Evolutionary conservation across 2,888 invertebrate genomes (phyloP).

Genomic region (Heliconius aoede): DNA sequence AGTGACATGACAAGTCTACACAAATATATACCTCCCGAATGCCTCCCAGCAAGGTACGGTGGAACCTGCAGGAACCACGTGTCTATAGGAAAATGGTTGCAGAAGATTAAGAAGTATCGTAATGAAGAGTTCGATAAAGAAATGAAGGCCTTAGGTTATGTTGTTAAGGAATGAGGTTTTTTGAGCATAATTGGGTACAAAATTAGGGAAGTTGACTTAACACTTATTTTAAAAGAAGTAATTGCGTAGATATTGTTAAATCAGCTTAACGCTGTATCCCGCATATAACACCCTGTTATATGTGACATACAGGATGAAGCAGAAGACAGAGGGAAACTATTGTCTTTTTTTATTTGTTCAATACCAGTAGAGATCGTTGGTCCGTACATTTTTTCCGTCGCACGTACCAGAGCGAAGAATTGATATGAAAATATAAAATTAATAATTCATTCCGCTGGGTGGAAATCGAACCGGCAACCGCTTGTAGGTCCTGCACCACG

Average conservation of each 20-base stretch:
- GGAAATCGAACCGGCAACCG: too few relatives aligned
- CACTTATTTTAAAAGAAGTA: neutral
- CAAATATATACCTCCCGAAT: constrained; percentile 62
- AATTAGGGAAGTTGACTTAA: neutral
- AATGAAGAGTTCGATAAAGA: constrained; percentile 84
- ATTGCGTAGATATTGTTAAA: too few relatives aligned
- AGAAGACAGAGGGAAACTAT: neutral
- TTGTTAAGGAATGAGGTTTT: constrained; percentile 71
- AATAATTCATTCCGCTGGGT: too few relatives aligned
- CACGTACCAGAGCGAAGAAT: too few relatives aligned
- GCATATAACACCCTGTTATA: too few relatives aligned
- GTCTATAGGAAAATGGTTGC: constrained; percentile 83
- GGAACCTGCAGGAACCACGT: constrained; percentile 82
- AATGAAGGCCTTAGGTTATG: constrained; percentile 85
- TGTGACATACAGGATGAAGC: too few relatives aligned
- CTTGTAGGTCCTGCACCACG: too few relatives aligned
- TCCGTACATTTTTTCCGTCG: too few relatives aligned
- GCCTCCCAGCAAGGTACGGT: constrained; percentile 67
- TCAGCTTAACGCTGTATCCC: neutral
- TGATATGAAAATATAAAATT: too few relatives aligned
- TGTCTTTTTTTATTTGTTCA: neutral
- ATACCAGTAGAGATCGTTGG: neutral
- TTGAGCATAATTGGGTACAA: neutral
- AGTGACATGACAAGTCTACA: constrained; percentile 71
- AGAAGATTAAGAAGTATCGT: constrained; percentile 79